A percentile compares a stretch with the other conserved stretches of the same genome.
Conservation (phyloP, 1,140 invertebrate species). For the Rhopalosiphum padi region DNA sequence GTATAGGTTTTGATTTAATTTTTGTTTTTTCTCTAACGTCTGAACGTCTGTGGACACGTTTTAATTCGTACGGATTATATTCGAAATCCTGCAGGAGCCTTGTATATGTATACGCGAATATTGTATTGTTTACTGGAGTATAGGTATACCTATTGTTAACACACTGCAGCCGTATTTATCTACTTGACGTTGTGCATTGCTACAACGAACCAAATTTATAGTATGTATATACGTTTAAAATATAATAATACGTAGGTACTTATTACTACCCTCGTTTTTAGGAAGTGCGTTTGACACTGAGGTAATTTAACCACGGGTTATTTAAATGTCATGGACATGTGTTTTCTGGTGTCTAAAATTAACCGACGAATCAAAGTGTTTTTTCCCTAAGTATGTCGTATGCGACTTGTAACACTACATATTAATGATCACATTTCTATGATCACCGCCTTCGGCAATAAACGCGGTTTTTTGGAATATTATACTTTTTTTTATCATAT, state of each 20-base stretch:
- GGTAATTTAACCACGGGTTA: constrained; percentile 5
- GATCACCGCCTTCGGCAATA: neutral
- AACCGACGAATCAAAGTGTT: constrained; percentile 7
- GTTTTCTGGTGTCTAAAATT: neutral
- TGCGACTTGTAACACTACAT: neutral
- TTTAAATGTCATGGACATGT: neutral
- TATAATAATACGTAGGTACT: neutral
- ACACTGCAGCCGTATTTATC: neutral
- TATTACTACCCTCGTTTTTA: neutral
- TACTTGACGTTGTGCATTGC: neutral
- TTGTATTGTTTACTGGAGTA: too few species aligned
- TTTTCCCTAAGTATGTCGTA: neutral
- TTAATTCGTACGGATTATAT: too few species aligned
- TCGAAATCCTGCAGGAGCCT: too few species aligned
- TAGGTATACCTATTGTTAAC: neutral
- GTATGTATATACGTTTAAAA: neutral
- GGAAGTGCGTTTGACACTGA: neutral
- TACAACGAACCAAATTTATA: neutral
- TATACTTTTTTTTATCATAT: too few species aligned
- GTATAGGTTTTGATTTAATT: too few species aligned
- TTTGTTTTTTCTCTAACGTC: too few species aligned
- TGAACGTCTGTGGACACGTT: too few species aligned
- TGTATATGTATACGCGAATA: too few species aligned
- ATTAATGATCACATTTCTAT: neutral
- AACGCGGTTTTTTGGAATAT: neutral